phyloP scores from a whole-genome alignment of 1,140 invertebrate genomes.

The Pararge aegeria region DNA sequence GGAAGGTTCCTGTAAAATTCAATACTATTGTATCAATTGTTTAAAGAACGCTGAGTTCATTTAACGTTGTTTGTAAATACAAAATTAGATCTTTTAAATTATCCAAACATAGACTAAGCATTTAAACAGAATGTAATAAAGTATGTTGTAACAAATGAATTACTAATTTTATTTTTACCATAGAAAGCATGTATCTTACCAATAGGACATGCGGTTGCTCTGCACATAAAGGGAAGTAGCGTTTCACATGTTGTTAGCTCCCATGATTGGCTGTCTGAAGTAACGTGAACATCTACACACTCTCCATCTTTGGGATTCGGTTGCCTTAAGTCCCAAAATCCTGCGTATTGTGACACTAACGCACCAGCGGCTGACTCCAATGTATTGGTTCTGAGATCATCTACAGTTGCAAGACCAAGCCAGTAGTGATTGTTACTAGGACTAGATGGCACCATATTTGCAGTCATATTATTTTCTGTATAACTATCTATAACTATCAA shows the following conservation, averaged over 20 bases:
- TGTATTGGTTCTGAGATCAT: conserved; percentile 95
- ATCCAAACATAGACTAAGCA: background rate
- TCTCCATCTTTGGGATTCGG: conserved; percentile 92
- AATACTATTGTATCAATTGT: conserved; percentile 27
- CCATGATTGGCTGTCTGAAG: conserved; percentile 94
- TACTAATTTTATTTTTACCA: background rate
- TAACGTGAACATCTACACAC: conserved; percentile 90
- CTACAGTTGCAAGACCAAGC: conserved; percentile 92
- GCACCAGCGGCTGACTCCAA: conserved; percentile 95
- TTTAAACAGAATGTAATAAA: background rate
- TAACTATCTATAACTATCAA: conserved; percentile 94
- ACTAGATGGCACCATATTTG: conserved; percentile 85
- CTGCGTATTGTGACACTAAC: conserved; percentile 95
- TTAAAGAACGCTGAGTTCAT: conserved; percentile 15
- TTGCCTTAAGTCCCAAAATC: conserved; percentile 93
- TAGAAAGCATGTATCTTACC: conserved; percentile 78
- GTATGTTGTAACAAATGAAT: background rate
- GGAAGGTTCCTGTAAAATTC: conserved; percentile 86
- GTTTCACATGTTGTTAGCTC: conserved; percentile 95
- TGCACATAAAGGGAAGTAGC: conserved; percentile 96
- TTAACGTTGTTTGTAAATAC: conserved; percentile 9
- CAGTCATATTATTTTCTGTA: conserved; percentile 94
- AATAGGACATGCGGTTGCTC: conserved; percentile 93
- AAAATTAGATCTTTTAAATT: conserved; percentile 1
- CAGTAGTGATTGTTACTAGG: conserved; percentile 87